Evolutionary conservation across 2,888 invertebrate species (phyloP).

Genomic region (Caenorhabditis afra): DNA sequence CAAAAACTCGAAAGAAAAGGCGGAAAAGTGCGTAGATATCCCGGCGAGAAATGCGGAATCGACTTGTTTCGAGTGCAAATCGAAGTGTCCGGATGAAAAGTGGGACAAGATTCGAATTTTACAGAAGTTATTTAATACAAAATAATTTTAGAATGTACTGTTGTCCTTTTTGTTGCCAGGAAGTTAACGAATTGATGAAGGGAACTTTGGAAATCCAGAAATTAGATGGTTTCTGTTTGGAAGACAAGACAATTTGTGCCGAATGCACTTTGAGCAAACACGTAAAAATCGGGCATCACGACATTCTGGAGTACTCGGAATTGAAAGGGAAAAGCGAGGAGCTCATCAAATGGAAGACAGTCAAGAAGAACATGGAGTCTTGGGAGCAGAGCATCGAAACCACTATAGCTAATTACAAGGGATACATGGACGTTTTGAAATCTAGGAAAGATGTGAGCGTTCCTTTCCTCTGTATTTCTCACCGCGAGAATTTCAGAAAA

Average conservation of each 20-base stretch:
- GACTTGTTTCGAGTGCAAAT: slow-evolving; percentile 2
- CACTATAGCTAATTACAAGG: too few species aligned
- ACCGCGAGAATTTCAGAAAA: slow-evolving; percentile 15
- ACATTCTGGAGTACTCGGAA: background rate
- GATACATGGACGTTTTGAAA: too few species aligned
- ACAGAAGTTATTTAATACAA: background rate
- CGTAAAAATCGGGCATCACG: background rate
- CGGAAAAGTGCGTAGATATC: background rate
- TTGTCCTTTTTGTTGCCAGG: slow-evolving; percentile 1
- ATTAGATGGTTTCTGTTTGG: background rate
- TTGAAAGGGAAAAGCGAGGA: background rate
- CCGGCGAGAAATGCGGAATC: background rate
- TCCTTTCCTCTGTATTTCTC: too few species aligned
- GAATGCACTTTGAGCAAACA: background rate
- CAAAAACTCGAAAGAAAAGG: slow-evolving; percentile 3
- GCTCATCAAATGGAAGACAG: too few species aligned
- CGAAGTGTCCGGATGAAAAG: background rate
- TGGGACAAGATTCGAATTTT: background rate
- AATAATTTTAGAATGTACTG: slow-evolving; percentile 7
- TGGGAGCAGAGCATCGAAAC: background rate
- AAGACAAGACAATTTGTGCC: background rate
- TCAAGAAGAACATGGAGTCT: too few species aligned
- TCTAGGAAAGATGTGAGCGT: too few species aligned
- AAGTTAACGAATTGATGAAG: background rate
- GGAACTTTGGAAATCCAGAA: background rate